These are phyloP conservation scores for Limenitis camilla DNA, from an alignment of 2,888 invertebrate genomes.

Conservation along the genomic window DNA sequence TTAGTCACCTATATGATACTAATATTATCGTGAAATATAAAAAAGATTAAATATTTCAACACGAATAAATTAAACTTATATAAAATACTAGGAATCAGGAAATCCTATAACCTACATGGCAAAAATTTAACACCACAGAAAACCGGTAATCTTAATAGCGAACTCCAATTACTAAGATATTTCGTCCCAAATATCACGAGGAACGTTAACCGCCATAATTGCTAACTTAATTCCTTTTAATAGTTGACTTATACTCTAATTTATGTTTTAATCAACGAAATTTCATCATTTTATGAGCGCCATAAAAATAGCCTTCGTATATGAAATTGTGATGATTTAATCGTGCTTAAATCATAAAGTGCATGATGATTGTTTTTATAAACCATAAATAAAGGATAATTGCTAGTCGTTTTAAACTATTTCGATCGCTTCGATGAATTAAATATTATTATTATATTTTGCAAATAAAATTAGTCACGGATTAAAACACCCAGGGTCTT, in stretches of 20 bases:
- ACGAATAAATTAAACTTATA: no score
- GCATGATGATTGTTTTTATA: background rate
- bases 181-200: constrained; percentile 24
- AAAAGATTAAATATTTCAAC: no score
- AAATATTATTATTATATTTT: no score
- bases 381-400: background rate
- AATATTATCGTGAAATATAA: no score
- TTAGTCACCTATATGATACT: no score
- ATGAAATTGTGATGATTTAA: no score
- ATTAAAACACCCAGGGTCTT: no score
- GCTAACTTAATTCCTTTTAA: constrained; percentile 27
- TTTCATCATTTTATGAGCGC: constrained; percentile 3
- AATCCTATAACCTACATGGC: background rate
- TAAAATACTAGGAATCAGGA: constrained; percentile 1
- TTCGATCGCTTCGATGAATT: no score
- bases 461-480: no score
- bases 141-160: constrained; percentile 19
- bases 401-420: no score
- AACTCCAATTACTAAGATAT: constrained; percentile 27
- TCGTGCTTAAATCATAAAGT: no score
- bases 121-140: constrained; percentile 14
- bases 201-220: constrained; percentile 24
- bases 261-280: constrained; percentile 15
- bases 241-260: constrained; percentile 18
- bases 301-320: constrained; percentile 1